These are phyloP conservation scores for Exocentrus adspersus DNA, from an alignment of 2,888 invertebrate species.

Conservation along the genomic window DNA sequence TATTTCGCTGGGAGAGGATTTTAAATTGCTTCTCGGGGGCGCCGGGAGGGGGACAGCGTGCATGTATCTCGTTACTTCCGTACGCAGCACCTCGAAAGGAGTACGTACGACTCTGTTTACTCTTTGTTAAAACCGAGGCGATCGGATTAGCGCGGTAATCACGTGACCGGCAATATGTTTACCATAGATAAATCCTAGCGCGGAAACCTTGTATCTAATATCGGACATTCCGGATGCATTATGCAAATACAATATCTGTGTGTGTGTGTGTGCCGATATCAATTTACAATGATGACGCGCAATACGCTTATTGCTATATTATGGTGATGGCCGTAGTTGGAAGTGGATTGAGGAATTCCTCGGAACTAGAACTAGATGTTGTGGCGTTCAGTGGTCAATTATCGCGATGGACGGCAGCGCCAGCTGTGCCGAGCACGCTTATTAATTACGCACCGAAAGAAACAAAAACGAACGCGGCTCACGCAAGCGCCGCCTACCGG, in stretches of 20 bases:
- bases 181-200: slow-evolving; percentile 19
- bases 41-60: background rate
- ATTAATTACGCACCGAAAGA: no score
- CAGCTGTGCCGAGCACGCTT: background rate
- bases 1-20: background rate
- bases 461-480: background rate
- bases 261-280: slow-evolving; percentile 16
- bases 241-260: slow-evolving; percentile 23
- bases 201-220: slow-evolving; percentile 18
- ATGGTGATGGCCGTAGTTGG: background rate
- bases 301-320: slow-evolving; percentile 15
- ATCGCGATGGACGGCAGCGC: background rate
- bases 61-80: no score
- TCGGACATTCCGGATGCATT: slow-evolving; percentile 23
- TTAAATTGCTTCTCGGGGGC: background rate
- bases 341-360: no score
- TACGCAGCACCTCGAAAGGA: no score
- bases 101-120: no score
- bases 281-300: slow-evolving; percentile 7
- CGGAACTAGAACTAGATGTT: no score
- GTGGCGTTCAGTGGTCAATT: no score
- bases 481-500: slow-evolving; percentile 1
- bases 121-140: no score
- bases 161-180: slow-evolving; percentile 17
- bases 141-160: slow-evolving; percentile 15